Conservation (phyloP, 2,113 vertebrate species). For the Gila orcuttii region DNA sequence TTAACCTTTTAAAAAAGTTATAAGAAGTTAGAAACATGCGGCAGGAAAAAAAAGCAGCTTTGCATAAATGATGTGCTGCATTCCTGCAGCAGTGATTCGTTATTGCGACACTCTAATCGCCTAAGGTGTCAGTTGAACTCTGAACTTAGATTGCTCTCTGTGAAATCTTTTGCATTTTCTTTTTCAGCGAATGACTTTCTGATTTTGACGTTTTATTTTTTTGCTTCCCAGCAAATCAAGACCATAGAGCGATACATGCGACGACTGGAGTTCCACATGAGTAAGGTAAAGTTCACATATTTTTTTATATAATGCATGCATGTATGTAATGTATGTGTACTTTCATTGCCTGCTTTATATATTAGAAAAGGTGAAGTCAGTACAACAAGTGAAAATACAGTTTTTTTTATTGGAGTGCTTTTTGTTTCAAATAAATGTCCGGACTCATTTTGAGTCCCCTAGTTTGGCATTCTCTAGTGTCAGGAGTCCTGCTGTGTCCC, state of each 20-base stretch:
- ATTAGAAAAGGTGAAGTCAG: conserved; percentile 1
- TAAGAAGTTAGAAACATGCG: background rate
- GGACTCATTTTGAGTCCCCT: conserved; percentile 31
- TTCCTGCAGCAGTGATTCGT: conserved; percentile 9
- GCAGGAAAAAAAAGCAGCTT: conserved; percentile 24
- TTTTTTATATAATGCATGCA: background rate
- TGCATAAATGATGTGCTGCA: background rate
- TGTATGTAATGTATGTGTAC: background rate
- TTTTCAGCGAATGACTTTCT: background rate
- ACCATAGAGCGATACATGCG: conserved; percentile 93
- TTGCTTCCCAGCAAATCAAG: conserved; percentile 92
- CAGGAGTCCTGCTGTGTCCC: conserved; percentile 34
- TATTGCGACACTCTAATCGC: conserved; percentile 14
- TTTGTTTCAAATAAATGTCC: conserved; percentile 38
- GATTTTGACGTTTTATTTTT: conserved; percentile 19
- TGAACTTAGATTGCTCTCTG: background rate
- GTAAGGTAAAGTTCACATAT: conserved; percentile 83
- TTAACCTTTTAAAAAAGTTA: background rate
- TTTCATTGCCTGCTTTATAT: background rate
- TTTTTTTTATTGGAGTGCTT: background rate
- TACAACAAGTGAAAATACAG: background rate
- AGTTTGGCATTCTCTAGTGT: conserved; percentile 31
- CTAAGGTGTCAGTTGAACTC: background rate
- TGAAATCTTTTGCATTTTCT: background rate
- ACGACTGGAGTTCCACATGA: conserved; percentile 97